Conservation (phyloP, 2,888 invertebrate species). For the Sinohyriopsis cumingii region DNA sequence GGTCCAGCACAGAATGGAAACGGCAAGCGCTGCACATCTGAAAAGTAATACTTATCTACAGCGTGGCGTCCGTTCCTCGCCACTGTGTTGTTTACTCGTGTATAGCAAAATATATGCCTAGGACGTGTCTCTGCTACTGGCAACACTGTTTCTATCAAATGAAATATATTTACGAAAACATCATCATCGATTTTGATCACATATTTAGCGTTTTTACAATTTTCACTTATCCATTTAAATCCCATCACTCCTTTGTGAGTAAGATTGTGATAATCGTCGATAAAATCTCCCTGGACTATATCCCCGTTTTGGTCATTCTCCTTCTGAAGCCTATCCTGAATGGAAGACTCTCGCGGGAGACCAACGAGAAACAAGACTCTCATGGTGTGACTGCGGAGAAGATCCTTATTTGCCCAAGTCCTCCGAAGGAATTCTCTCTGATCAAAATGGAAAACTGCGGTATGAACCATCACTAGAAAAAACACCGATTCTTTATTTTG, state of each 20-base stretch:
- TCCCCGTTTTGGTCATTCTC: conserved; percentile 44
- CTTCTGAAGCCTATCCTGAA: conserved; percentile 35
- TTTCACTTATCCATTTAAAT: conserved; percentile 45
- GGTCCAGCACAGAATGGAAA: conserved; percentile 2
- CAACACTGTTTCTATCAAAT: conserved; percentile 30
- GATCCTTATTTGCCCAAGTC: conserved; percentile 43
- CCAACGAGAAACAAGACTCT: conserved; percentile 49
- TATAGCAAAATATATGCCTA: background rate
- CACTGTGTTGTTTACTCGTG: background rate
- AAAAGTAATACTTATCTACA: background rate
- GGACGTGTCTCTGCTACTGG: background rate
- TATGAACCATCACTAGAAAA: conserved; percentile 46
- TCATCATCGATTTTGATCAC: conserved; percentile 55
- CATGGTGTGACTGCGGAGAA: conserved; percentile 19
- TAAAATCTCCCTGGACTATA: conserved; percentile 52
- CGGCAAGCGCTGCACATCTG: background rate
- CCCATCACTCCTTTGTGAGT: conserved; percentile 52
- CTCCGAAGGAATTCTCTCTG: conserved; percentile 41
- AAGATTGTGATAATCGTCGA: conserved; percentile 49
- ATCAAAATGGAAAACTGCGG: conserved; percentile 38
- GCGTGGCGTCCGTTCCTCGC: background rate
- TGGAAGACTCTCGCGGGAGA: conserved; percentile 15
- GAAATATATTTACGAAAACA: conserved; percentile 49
- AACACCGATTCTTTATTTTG: no score
- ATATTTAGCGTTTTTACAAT: conserved; percentile 42